Evolutionary conservation across 2,888 invertebrate species (phyloP).

Genomic region (Cryptophagus acutangulus): DNA sequence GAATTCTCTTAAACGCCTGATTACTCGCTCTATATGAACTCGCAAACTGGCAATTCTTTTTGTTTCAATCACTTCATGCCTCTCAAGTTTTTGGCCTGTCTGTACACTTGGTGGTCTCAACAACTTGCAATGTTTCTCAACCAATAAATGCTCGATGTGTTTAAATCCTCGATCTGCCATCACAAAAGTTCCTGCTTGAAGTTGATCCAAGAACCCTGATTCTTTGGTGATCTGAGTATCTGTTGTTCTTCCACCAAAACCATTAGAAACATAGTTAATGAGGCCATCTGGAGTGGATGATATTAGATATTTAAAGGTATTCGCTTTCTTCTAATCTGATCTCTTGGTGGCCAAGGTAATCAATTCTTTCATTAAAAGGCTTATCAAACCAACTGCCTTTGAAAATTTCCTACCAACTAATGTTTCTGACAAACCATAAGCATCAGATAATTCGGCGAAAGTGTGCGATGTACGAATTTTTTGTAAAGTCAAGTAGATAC

Average conservation of each 20-base stretch:
- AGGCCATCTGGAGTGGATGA: too few relatives aligned
- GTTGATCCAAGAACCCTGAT: conserved; percentile 17
- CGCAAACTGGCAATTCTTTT: too few relatives aligned
- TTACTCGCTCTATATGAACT: conserved; percentile 29
- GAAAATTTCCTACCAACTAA: too few relatives aligned
- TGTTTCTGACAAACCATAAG: too few relatives aligned
- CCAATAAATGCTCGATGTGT: conserved; percentile 14
- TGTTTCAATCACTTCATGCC: conserved; percentile 18
- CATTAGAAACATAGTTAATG: conserved; percentile 21
- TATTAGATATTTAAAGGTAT: conserved; percentile 29
- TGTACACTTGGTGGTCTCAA: conserved; percentile 17
- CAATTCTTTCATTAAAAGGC: too few relatives aligned
- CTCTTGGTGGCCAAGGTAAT: too few relatives aligned
- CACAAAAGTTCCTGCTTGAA: conserved; percentile 11
- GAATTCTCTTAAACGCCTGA: conserved; percentile 23
- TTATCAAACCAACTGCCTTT: too few relatives aligned
- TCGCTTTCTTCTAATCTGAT: conserved; percentile 27
- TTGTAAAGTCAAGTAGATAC: too few relatives aligned
- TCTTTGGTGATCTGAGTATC: conserved; percentile 14
- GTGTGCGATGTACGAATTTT: too few relatives aligned
- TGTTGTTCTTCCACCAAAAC: conserved; percentile 18
- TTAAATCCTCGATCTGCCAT: conserved; percentile 25
- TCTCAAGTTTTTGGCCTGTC: conserved; percentile 9
- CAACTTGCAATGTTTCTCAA: conserved; percentile 6
- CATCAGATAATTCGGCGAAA: too few relatives aligned